Percentiles rank a stretch among this genome's conserved stretches.
Evolutionary conservation across 2,888 invertebrate genomes (phyloP).

Genomic region (Leucophenga montana): DNA sequence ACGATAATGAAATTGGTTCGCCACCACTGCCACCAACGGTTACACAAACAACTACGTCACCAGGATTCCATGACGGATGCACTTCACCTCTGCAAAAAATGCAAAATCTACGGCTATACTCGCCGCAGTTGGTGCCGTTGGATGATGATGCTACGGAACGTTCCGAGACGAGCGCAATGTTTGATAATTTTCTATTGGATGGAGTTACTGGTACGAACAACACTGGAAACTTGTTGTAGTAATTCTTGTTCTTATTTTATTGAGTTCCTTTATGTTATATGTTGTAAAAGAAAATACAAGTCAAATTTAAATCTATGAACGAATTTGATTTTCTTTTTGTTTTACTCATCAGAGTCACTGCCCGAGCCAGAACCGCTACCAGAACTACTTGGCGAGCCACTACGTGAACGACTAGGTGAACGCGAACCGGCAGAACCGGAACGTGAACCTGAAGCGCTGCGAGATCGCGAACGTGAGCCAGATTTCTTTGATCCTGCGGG

Average conservation of each 20-base stretch:
- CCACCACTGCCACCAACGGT: conserved; percentile 29
- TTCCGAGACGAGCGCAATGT: conserved; percentile 53
- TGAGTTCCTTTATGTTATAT: conserved; percentile 25
- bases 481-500: conserved; percentile 70
- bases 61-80: conserved; percentile 71
- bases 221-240: conserved; percentile 19
- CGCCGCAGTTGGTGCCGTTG: conserved; percentile 53
- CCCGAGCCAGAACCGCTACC: conserved; percentile 61
- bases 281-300: conserved; percentile 23
- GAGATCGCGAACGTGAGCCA: conserved; percentile 46
- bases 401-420: conserved; percentile 67
- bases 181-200: conserved; percentile 57
- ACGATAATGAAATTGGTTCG: conserved; percentile 8
- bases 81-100: conserved; percentile 80
- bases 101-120: conserved; percentile 78
- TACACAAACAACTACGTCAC: conserved; percentile 45
- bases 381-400: conserved; percentile 62
- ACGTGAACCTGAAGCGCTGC: conserved; percentile 55
- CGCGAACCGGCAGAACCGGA: conserved; percentile 70
- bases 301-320: conserved; percentile 36
- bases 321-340: conserved; percentile 12
- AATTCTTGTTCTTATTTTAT: conserved; percentile 21
- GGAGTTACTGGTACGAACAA: neutral
- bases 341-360: conserved; percentile 68
- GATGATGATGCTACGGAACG: conserved; percentile 19